Percentiles rank a stretch among this genome's conserved stretches.
Conservation (phyloP, 30 jellyfish, hydroid and myxozoan species). For the Hydractinia echinata region DNA sequence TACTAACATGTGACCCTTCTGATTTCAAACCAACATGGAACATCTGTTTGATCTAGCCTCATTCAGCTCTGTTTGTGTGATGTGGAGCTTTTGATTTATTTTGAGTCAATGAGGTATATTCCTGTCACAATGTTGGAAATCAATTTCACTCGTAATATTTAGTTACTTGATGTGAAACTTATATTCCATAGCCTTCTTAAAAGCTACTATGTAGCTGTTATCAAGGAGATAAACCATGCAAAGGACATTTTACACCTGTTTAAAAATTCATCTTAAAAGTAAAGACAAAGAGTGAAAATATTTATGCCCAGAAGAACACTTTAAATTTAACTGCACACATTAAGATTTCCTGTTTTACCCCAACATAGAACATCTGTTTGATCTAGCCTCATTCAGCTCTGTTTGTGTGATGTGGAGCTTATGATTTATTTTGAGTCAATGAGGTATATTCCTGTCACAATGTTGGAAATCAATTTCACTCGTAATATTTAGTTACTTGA, state of each 20-base stretch:
- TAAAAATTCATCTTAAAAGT: neutral
- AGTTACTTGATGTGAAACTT: neutral
- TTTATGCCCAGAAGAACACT: no score
- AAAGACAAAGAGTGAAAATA: neutral
- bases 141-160: neutral
- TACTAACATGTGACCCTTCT: neutral
- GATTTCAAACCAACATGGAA: neutral
- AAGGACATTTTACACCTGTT: neutral
- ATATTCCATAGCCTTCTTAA: neutral
- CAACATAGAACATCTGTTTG: neutral
- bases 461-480: neutral
- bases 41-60: constrained; percentile 12
- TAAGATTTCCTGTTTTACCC: no score
- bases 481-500: neutral
- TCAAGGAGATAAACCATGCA: neutral
- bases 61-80: constrained; percentile 7
- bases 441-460: constrained; percentile 2
- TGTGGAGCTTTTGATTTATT: neutral
- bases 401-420: constrained; percentile 11
- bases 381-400: constrained; percentile 8
- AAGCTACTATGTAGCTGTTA: neutral
- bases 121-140: neutral
- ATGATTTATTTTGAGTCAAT: neutral
- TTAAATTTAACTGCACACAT: no score
- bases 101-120: neutral